Conservation (phyloP, 2,113 vertebrate genomes). For the Serinus canaria region DNA sequence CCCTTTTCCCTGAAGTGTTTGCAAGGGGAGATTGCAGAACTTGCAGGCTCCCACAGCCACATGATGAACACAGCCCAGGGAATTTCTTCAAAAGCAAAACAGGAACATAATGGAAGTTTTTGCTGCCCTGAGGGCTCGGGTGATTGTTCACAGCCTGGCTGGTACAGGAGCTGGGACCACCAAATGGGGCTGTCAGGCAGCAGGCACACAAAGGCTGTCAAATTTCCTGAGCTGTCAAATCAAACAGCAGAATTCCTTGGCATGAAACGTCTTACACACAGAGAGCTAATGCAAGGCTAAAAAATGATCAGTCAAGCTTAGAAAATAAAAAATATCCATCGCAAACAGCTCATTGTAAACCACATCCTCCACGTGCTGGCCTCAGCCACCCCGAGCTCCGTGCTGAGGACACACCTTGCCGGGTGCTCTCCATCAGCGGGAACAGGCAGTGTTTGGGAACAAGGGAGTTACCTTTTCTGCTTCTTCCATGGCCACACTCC, state of each 20-base stretch:
- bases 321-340: background rate
- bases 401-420: accelerated
- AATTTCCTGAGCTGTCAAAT: background rate
- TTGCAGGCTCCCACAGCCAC: background rate
- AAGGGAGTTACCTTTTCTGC: background rate
- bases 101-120: background rate
- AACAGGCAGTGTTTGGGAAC: accelerated
- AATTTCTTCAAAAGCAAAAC: background rate
- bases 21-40: background rate
- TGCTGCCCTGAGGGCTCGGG: background rate
- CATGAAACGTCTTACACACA: accelerated
- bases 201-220: background rate
- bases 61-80: accelerated
- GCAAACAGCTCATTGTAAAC: background rate
- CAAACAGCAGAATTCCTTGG: background rate
- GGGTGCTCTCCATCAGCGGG: background rate
- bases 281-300: background rate
- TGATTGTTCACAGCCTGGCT: background rate
- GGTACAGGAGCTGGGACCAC: background rate
- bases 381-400: accelerated
- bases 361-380: accelerated
- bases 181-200: accelerated
- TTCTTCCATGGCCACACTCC: background rate
- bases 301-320: background rate
- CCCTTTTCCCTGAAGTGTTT: background rate